Conservation (phyloP, 2,888 invertebrate species). For the Myopa tessellatipennis region DNA sequence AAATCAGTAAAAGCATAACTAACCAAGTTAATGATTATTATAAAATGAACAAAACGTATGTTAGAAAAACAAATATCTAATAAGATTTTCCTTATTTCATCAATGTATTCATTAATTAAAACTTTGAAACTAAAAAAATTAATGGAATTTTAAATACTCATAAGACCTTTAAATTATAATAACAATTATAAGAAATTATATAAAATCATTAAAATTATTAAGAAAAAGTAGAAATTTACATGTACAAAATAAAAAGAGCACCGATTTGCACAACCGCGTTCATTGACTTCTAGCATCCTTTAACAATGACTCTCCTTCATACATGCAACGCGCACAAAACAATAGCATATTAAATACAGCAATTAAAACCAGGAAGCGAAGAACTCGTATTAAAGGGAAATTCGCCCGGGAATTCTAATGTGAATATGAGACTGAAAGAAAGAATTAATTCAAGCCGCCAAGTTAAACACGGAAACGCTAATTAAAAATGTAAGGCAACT, state of each 20-base stretch:
- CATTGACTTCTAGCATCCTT: not conserved
- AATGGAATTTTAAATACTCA: too few species aligned
- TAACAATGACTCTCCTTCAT: not conserved
- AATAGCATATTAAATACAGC: slow-evolving; percentile 4
- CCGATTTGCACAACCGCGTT: not conserved
- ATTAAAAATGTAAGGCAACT: not conserved
- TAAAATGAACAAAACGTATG: too few species aligned
- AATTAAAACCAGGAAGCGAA: slow-evolving; percentile 8
- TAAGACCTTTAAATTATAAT: too few species aligned
- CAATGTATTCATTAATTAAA: too few species aligned
- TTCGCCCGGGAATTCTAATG: not conserved
- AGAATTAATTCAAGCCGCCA: not conserved
- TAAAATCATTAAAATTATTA: too few species aligned
- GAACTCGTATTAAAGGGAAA: not conserved
- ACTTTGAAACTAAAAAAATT: too few species aligned
- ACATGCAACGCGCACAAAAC: not conserved
- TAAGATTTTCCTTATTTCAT: too few species aligned
- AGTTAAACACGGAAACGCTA: slow-evolving; percentile 2
- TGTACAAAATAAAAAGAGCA: not conserved
- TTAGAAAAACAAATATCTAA: too few species aligned
- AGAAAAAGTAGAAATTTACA: not conserved
- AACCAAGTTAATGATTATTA: too few species aligned
- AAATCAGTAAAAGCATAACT: not conserved
- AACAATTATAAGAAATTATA: too few species aligned
- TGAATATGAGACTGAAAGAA: not conserved